Evolutionary conservation across 1,140 invertebrate species (phyloP), one percentile per base, ranked within the genome.

Genomic region (Steinernema khuongi): DNA sequence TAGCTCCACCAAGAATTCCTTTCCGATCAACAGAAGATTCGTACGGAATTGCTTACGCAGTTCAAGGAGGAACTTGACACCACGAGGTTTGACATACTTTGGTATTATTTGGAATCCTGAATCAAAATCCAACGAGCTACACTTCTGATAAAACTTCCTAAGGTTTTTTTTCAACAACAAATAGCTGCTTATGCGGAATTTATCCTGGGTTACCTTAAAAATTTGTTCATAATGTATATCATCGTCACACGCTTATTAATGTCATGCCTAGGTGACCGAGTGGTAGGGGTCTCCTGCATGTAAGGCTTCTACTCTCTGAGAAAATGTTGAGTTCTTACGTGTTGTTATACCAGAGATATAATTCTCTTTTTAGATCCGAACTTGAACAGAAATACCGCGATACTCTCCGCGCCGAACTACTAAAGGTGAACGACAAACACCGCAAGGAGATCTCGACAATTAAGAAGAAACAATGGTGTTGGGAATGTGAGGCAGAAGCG

Each of bases 391-490:
- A 81, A 36, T 80, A 91, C 60, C 89, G 89, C 79, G 88, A 89
- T 69, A 88, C 90, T 70, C 89, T 92, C 81, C 89, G 88, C 74
- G 89, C 88, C 74, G 89, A 92, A 79, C 84, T 91, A 68, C 88
- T 89, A 75, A 89, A 90, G 80, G 75, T 92, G 30, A 88, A 88
- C 32, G 90, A 91, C 44, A 89, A 89, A 78, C 90, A 92, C 85
- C 89, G 90, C 81, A 86, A 89, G 75, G 88, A 91, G 77, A 89
- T 92, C 69, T 90, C 91, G 14, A 89, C 90, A 78, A 90, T 89
- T 26, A 94, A 94, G 86, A 91, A 91, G 83, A 92, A 93, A 82
- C 91, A 93, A 88, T 92, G 92, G 82, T 83, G 82, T 60, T 83
- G 76, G 76, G 81, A 83, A 31, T 83, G 74, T 31, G 76, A 77